phyloP scores from a whole-genome alignment of 2,113 vertebrate species.

The Acrocephalus arundinaceus region DNA sequence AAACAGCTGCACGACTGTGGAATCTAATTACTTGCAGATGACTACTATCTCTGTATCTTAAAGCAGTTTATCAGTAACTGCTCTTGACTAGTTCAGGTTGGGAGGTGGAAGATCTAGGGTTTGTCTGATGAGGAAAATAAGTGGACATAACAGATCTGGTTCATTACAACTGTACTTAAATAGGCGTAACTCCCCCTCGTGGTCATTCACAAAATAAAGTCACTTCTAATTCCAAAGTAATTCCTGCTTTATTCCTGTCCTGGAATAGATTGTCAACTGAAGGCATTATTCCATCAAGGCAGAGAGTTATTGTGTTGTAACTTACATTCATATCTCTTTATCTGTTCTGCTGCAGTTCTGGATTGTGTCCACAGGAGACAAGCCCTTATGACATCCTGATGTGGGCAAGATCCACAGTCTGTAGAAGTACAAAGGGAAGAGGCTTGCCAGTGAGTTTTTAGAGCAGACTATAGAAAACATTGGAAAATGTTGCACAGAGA shows the following conservation, averaged over 20 bases:
- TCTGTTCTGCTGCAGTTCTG: not conserved
- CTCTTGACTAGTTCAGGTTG: not conserved
- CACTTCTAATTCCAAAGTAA: not conserved
- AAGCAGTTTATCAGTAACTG: not conserved
- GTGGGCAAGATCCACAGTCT: not conserved
- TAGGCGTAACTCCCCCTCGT: not conserved
- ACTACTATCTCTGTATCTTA: not conserved
- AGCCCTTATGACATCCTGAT: not conserved
- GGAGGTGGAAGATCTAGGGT: not conserved
- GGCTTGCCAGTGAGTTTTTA: not conserved
- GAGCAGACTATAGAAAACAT: not conserved
- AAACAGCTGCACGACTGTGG: not conserved
- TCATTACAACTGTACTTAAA: not conserved
- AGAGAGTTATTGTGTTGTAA: not conserved
- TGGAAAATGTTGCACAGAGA: conserved; percentile 12
- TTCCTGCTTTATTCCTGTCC: not conserved
- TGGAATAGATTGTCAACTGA: not conserved
- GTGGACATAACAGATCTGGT: not conserved
- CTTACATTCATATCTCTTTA: not conserved
- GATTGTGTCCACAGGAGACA: not conserved
- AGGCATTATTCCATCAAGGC: not conserved
- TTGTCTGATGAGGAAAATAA: not conserved
- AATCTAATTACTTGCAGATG: not conserved
- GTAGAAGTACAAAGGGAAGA: not conserved
- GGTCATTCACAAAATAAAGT: not conserved